phyloP scores from a whole-genome alignment of 2,113 vertebrate species.

The Galbula dea region DNA sequence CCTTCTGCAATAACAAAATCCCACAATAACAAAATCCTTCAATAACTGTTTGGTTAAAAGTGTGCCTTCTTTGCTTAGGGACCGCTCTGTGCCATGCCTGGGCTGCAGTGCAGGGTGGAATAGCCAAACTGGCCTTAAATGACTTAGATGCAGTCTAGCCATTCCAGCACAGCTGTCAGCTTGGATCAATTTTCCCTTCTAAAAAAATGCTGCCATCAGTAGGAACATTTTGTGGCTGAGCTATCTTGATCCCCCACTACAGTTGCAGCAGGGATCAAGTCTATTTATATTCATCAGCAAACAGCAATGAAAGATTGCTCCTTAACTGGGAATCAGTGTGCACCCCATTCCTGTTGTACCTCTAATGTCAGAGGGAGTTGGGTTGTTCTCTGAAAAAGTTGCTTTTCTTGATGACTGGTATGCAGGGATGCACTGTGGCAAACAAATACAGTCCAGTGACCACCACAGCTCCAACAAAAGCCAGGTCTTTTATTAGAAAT shows the following conservation, averaged over 20 bases:
- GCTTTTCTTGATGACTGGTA: neutral
- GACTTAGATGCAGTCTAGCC: conserved; percentile 22
- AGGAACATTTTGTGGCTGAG: conserved; percentile 18
- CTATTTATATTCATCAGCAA: conserved; percentile 38
- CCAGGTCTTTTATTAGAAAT: conserved; percentile 39
- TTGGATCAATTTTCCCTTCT: conserved; percentile 55
- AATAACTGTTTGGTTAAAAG: neutral
- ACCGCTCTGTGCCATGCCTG: neutral
- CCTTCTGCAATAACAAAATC: neutral
- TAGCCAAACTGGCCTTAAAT: neutral
- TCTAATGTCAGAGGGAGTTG: neutral
- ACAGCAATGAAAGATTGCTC: neutral
- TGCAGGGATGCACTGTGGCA: neutral
- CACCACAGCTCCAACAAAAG: neutral
- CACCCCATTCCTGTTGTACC: neutral
- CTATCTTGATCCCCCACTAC: conserved; percentile 50
- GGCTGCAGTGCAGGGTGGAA: neutral
- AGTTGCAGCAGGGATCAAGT: conserved; percentile 24
- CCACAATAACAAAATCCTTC: neutral
- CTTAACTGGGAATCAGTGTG: neutral
- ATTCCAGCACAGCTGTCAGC: conserved; percentile 61
- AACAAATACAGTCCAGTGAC: neutral
- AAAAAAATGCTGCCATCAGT: conserved; percentile 54
- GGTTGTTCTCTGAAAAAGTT: neutral
- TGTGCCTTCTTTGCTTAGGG: neutral